Conservation (phyloP, 2,113 vertebrate species). For the Lanius ludovicianus region DNA sequence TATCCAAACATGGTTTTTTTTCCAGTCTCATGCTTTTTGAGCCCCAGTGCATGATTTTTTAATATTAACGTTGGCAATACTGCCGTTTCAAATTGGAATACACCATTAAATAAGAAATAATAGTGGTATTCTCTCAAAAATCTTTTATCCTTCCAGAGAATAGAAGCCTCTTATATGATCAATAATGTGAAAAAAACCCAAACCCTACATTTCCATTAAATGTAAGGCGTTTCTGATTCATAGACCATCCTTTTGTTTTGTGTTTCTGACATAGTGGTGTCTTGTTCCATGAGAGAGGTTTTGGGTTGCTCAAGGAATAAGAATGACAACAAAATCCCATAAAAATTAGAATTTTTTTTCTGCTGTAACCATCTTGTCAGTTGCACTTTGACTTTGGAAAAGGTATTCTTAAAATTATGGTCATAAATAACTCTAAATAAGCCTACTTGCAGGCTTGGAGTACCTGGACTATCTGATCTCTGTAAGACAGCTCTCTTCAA, state of each 20-base stretch:
- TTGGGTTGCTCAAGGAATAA: background rate
- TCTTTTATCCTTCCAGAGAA: background rate
- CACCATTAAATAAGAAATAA: constrained; percentile 4
- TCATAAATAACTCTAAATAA: background rate
- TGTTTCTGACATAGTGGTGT: background rate
- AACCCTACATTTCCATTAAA: background rate
- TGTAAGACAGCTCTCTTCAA: background rate
- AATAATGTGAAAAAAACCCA: background rate
- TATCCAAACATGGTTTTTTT: background rate
- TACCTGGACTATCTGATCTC: background rate
- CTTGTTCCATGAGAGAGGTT: background rate
- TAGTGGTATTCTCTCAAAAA: constrained; percentile 6
- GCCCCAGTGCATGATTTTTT: background rate
- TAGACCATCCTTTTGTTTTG: background rate
- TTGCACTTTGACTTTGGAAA: background rate
- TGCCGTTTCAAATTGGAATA: background rate
- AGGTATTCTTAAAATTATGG: background rate
- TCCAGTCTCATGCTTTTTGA: background rate
- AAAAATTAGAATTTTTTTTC: background rate
- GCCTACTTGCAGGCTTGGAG: background rate
- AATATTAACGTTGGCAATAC: background rate
- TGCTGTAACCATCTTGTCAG: background rate
- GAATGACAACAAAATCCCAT: background rate
- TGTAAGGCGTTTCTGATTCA: background rate
- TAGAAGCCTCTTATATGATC: constrained; percentile 16